Percentiles rank a stretch among this genome's conserved stretches.
Conservation (phyloP, 2,888 invertebrate genomes). For the Orthosia gracilis region DNA sequence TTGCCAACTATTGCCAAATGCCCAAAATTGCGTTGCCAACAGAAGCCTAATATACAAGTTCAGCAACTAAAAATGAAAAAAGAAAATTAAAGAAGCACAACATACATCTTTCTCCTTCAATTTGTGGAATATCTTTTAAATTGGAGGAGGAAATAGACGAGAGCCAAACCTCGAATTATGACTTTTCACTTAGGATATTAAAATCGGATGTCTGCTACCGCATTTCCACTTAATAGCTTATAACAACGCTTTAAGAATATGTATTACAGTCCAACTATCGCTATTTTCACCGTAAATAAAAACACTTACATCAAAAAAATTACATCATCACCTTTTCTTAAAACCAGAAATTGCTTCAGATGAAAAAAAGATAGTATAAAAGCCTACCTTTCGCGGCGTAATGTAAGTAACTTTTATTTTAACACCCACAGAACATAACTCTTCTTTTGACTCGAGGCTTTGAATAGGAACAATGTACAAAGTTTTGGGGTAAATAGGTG, state of each 20-base stretch:
- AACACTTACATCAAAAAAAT: constrained; percentile 11
- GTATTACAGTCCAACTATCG: neutral
- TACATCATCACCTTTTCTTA: constrained; percentile 6
- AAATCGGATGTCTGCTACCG: no score
- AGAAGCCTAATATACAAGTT: no score
- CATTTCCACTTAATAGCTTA: no score
- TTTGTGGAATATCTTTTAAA: no score
- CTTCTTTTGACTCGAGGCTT: constrained; percentile 48
- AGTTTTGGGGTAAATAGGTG: constrained; percentile 13
- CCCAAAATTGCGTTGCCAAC: no score
- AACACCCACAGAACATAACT: constrained; percentile 45
- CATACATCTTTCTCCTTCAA: no score
- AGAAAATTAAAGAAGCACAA: no score
- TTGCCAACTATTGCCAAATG: no score
- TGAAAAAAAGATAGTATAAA: constrained; percentile 16
- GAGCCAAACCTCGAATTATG: no score
- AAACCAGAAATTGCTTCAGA: constrained; percentile 34
- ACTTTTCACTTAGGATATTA: no score
- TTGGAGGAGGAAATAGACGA: no score
- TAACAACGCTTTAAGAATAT: neutral
- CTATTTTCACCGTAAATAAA: neutral
- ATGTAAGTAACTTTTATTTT: constrained; percentile 49
- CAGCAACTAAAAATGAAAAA: no score
- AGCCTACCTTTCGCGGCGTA: constrained; percentile 22
- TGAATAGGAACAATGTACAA: constrained; percentile 38